Evolutionary conservation across 2,888 invertebrate genomes (phyloP).

Genomic region (Julus scanicus): DNA sequence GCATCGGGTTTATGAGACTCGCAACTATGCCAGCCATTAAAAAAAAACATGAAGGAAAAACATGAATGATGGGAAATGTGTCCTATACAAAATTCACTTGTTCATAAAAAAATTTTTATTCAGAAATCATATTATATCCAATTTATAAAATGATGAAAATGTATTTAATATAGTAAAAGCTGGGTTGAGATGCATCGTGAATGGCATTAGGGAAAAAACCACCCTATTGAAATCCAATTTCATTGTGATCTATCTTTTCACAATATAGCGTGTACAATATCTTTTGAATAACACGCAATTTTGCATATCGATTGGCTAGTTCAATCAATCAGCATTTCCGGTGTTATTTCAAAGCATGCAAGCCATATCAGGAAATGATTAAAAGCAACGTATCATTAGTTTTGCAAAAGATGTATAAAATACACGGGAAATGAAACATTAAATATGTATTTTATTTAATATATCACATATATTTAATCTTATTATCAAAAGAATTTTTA

Average conservation of each 20-base stretch:
- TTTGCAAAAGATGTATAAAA: no score
- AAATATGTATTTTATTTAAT: no score
- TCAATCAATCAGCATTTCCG: no score
- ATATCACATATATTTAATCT: no score
- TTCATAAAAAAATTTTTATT: neutral
- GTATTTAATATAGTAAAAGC: slow-evolving; percentile 22
- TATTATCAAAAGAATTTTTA: no score
- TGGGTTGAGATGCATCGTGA: neutral
- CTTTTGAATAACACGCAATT: neutral
- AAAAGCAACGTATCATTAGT: no score
- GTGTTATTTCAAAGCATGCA: no score
- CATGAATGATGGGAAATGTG: slow-evolving; percentile 2
- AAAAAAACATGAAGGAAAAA: slow-evolving; percentile 21
- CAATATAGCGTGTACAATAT: neutral
- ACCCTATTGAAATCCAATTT: neutral
- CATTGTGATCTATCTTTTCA: neutral
- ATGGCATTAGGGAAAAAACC: neutral
- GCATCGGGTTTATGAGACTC: neutral
- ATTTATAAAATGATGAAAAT: no score
- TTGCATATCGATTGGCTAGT: no score
- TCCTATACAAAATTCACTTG: slow-evolving; percentile 7
- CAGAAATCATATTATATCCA: no score
- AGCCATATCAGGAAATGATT: no score
- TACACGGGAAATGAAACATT: no score
- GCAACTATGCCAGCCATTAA: neutral